These are phyloP conservation scores for Lota lota DNA, from an alignment of 2,113 vertebrate genomes.

Conservation along the genomic window DNA sequence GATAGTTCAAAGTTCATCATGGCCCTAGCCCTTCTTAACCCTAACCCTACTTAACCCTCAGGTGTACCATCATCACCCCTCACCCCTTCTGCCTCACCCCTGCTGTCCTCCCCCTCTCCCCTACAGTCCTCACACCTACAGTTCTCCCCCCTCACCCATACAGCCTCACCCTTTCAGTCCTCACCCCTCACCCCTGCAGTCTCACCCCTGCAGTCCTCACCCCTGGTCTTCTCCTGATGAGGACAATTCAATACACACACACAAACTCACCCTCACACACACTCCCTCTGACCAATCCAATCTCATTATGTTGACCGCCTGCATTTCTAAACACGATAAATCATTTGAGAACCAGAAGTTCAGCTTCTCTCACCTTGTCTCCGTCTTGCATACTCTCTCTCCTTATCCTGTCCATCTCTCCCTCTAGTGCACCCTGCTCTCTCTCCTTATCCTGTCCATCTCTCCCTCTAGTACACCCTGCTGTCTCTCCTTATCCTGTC, in stretches of 20 bases:
- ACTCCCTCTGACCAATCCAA: slow-evolving; percentile 53
- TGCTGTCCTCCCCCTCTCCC: slow-evolving; percentile 5
- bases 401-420: slow-evolving; percentile 49
- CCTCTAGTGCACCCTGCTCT: slow-evolving; percentile 34
- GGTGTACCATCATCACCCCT: too few relatives aligned
- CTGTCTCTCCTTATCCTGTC: too few relatives aligned
- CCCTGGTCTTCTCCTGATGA: too few relatives aligned
- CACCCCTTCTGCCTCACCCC: slow-evolving; percentile 1
- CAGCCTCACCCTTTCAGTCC: slow-evolving; percentile 14
- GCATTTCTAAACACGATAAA: slow-evolving; percentile 68
- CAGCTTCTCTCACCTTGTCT: slow-evolving; percentile 47
- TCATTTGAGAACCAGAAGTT: slow-evolving; percentile 44
- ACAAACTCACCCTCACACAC: neutral
- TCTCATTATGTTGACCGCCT: slow-evolving; percentile 60
- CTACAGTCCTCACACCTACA: slow-evolving; percentile 7
- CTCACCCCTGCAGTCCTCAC: too few relatives aligned
- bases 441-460: neutral
- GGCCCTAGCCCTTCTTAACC: too few relatives aligned
- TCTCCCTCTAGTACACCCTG: too few relatives aligned
- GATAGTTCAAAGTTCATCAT: too few relatives aligned
- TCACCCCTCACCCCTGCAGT: too few relatives aligned
- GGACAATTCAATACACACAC: neutral
- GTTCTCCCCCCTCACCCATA: slow-evolving; percentile 6
- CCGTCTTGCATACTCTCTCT: slow-evolving; percentile 11
- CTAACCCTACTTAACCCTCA: too few relatives aligned